Conservation (phyloP, 2,113 vertebrate species). For the Thryonomys swinderianus region DNA sequence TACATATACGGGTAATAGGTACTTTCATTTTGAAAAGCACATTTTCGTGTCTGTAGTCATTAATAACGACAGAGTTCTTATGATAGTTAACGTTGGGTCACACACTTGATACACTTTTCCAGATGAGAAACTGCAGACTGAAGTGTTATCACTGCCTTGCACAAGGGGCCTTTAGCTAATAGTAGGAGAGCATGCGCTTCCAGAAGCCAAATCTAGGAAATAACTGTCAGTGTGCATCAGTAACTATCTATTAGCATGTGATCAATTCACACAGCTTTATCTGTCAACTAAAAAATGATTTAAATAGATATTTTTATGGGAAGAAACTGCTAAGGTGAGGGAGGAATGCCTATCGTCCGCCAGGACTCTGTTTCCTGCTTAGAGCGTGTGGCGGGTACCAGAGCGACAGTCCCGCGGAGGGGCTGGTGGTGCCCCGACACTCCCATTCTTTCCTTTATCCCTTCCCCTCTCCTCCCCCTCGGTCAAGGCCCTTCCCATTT, state of each 20-base stretch:
- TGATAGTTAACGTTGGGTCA: not conserved
- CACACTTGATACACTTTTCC: not conserved
- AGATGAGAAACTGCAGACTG: not conserved
- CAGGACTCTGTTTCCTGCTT: not conserved
- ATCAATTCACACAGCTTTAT: not conserved
- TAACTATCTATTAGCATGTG: not conserved
- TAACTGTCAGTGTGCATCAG: not conserved
- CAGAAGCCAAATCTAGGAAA: not conserved
- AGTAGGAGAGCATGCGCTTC: not conserved
- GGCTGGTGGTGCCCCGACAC: too few relatives aligned
- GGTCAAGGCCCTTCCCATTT: not conserved
- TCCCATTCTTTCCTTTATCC: not conserved
- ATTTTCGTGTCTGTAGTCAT: not conserved
- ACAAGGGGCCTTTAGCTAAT: not conserved
- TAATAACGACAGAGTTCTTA: not conserved
- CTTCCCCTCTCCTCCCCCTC: not conserved
- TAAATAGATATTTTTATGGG: not conserved
- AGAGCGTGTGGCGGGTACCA: accelerated
- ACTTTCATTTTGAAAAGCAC: not conserved
- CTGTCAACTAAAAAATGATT: not conserved
- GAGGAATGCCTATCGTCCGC: not conserved
- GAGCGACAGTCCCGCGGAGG: accelerated
- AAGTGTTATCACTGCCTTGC: not conserved
- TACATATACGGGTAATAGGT: not conserved
- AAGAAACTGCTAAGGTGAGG: not conserved